Evolutionary conservation across 2,888 invertebrate species (phyloP).

Genomic region (Carabus problematicus): DNA sequence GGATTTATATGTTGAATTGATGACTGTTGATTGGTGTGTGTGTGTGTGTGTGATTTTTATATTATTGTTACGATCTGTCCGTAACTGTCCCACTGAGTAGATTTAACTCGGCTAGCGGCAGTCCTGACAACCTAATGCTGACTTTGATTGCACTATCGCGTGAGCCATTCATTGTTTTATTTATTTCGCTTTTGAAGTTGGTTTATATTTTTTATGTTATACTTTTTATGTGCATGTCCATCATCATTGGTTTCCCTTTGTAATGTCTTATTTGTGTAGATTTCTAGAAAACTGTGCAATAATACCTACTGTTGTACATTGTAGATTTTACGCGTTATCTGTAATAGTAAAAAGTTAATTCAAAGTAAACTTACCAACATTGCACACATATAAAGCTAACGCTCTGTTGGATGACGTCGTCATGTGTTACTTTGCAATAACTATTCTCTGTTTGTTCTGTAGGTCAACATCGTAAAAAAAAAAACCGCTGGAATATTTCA

Average conservation of each 20-base stretch:
- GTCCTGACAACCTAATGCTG: slow-evolving; percentile 34
- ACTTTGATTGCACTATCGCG: slow-evolving; percentile 39
- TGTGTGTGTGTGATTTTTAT: too few relatives aligned
- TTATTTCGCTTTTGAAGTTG: slow-evolving; percentile 35
- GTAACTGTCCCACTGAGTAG: too few relatives aligned
- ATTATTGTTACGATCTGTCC: too few relatives aligned
- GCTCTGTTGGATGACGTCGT: too few relatives aligned
- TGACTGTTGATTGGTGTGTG: too few relatives aligned
- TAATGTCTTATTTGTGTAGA: slow-evolving; percentile 7
- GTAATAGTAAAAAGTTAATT: neutral
- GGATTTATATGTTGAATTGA: too few relatives aligned
- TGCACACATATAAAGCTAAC: too few relatives aligned
- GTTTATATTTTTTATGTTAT: slow-evolving; percentile 29
- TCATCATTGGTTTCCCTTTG: neutral
- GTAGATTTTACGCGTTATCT: neutral
- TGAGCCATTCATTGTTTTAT: slow-evolving; percentile 37
- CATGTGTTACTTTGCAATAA: too few relatives aligned
- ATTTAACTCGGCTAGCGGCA: too few relatives aligned
- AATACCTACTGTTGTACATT: neutral
- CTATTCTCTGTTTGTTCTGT: too few relatives aligned
- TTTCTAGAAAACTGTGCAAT: slow-evolving; percentile 3
- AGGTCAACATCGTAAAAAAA: too few relatives aligned
- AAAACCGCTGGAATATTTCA: too few relatives aligned
- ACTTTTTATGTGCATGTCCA: slow-evolving; percentile 1
- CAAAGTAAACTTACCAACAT: neutral